These are phyloP conservation scores for Epicampocera succincta DNA, from an alignment of 2,888 invertebrate species.

Conservation along the genomic window DNA sequence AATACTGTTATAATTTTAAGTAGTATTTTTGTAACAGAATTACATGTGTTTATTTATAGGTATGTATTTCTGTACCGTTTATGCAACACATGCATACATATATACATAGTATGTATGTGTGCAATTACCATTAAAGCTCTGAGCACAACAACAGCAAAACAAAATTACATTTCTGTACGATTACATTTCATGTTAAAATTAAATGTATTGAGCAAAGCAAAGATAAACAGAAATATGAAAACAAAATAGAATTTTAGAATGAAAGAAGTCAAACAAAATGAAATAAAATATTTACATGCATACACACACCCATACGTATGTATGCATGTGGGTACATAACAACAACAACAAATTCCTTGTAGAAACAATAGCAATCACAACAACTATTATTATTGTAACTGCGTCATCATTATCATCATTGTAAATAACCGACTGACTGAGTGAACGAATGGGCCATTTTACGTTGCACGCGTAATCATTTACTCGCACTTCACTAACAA, in stretches of 20 bases:
- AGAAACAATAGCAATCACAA: conserved; percentile 51
- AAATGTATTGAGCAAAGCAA: conserved; percentile 63
- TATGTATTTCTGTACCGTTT: too few species aligned
- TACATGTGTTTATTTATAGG: too few species aligned
- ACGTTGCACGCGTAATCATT: conserved; percentile 47
- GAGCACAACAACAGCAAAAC: too few species aligned
- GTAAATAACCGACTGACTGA: conserved; percentile 4
- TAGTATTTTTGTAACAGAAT: too few species aligned
- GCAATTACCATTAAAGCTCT: too few species aligned
- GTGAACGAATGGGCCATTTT: conserved; percentile 28
- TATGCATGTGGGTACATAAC: too few species aligned
- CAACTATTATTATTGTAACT: conserved; percentile 65
- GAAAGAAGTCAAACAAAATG: background rate
- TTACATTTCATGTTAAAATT: background rate
- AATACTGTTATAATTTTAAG: too few species aligned
- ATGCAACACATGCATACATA: too few species aligned
- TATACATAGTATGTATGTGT: too few species aligned
- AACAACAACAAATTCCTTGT: conserved; percentile 2
- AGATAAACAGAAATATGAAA: conserved; percentile 35
- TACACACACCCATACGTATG: too few species aligned
- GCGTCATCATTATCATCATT: conserved; percentile 52
- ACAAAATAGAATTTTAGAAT: conserved; percentile 6
- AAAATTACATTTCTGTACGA: too few species aligned
- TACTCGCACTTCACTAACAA: conserved; percentile 28
- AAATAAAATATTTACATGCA: conserved; percentile 16